Evolutionary conservation across 1,140 invertebrate species (phyloP).

Genomic region (Zaprionus tsacasi): DNA sequence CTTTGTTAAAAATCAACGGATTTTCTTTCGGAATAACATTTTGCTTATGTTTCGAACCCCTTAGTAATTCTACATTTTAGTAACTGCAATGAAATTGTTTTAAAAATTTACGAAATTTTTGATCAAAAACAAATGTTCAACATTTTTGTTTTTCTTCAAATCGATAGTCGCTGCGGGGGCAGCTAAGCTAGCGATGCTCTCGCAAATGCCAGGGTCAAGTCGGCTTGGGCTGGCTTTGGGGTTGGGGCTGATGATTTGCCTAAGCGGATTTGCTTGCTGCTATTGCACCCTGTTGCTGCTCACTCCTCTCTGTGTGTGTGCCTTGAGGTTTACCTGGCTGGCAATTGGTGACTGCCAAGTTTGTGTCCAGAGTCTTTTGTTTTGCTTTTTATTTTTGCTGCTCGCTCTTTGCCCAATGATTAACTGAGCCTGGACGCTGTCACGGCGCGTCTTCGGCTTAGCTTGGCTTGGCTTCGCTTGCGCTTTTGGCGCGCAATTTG

Average conservation of each 20-base stretch:
- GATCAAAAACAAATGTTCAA: too few relatives aligned
- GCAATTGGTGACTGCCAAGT: conserved; percentile 10
- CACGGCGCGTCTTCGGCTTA: conserved; percentile 18
- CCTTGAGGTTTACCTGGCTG: conserved; percentile 5
- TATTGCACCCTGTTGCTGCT: conserved; percentile 13
- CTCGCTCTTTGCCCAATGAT: conserved; percentile 4
- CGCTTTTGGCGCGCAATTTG: conserved; percentile 66
- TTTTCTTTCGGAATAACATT: too few relatives aligned
- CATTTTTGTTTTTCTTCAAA: too few relatives aligned
- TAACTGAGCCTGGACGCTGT: conserved; percentile 14
- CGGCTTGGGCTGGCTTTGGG: not conserved
- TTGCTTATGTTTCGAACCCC: too few relatives aligned
- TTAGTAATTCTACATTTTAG: too few relatives aligned
- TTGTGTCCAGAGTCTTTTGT: conserved; percentile 38
- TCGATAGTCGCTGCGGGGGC: too few relatives aligned
- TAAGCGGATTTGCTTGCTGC: conserved; percentile 38
- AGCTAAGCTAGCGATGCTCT: conserved; percentile 3
- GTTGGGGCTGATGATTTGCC: conserved; percentile 7
- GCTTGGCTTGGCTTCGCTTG: conserved; percentile 45
- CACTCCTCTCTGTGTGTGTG: conserved; percentile 2
- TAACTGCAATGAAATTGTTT: too few relatives aligned
- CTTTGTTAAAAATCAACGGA: too few relatives aligned
- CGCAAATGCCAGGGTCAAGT: conserved; percentile 37
- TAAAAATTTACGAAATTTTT: too few relatives aligned
- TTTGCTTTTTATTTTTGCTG: conserved; percentile 8